Evolutionary conservation across 2,113 vertebrate species (phyloP), one percentile per base, ranked within the genome.

Genomic region (Burhinus bistriatus): DNA sequence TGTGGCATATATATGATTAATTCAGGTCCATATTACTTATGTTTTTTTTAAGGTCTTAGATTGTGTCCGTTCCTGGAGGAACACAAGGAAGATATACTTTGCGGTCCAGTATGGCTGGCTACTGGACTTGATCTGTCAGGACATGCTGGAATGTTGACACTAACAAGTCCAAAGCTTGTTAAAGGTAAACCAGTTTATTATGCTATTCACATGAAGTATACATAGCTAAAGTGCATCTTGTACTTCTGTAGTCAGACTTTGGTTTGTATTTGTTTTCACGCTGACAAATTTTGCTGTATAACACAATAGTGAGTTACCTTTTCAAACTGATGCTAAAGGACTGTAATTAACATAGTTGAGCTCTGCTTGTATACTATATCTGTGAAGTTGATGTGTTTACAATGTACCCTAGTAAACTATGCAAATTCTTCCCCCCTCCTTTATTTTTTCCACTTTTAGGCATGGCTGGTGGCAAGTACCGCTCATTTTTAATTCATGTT

Each of bases 381-480:
- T 57, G 40, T 87, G 47, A 83, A 80, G 26, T 2, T 78, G 40
- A 79, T 79, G 9, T 55, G 15, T 80, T 92, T 89, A 34, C 27
- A 73, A 5, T 29, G 68, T 92, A 22, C n/a, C 34, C 36, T 47
- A 55, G 34, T 86, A 70, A 96, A 93, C 40, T 26, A 6, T 68
- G n/a, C 9, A 40, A 55, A 86, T 80, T 91, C 17, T 76, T 4
- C 3, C 9, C 3, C 2, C 2, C 9, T 7, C 6, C 4, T 15
- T 7, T 4, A 16, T 58, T 59, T 44, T 57, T 9, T 19, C 14
- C 27, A 6, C 27, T 94, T 97, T 3, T 93, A 99, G 99, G 99
- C 78, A 99, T 99, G 99, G 99, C 99, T 45, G 99, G 99, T 97
- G 99, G 99, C 83, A 99, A 99, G 97, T 99, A 99, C 61, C 99